Evolutionary conservation across 2,797 vertebrate species (phyloP), one percentile per base, ranked within the genome.

Genomic region (Melanotaenia maccullochi): DNA sequence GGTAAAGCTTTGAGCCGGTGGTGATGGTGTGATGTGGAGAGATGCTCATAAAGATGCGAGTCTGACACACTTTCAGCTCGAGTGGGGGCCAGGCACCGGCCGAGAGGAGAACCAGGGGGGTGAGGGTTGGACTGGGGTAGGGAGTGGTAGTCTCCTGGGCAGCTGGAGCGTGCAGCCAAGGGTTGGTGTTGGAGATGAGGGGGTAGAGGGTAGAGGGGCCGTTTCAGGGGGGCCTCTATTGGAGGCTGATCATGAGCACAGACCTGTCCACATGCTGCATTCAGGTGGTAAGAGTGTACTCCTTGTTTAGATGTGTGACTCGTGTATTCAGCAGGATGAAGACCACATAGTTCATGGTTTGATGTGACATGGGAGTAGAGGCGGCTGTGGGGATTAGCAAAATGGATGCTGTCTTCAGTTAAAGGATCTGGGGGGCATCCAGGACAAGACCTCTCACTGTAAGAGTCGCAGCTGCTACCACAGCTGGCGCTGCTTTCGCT

Each of bases 401-500:
- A 97, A 84, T 96, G 97, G 36, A 96, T 35, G 60, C 73, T 90
- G 79, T 98, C 97, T 9, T 98, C 97, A 0, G 96, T 84, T 18
- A 95, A 87, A 0, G 95, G 82, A 64, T 98, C 97, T 0, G 96
- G 94, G 0, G 96, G 96, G 66, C 96, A 93, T 0, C 94, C 96
- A 0, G 96, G 94, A 28, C 95, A 96, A 22, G 95, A 94, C 0
- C 93, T 92, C 83, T 97, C 93, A 12, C 94, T 74, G 0, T 96
- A 97, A 0, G 96, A 98, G 75, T 99, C 97, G 0, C 93, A 94
- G 1, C 96, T 96, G 4, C 96, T 96, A 3, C 96, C 94, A 13
- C 96, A 97, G 70, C 97, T 98, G 80, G 94, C 65, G 30, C 97
- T 97, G 85, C 97, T 96, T 75, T 99, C 97, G 0, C 97, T 97